Percentiles rank a stretch among this genome's conserved stretches.
Conservation (phyloP, 1,140 invertebrate genomes). For the Ectropis grisescens region DNA sequence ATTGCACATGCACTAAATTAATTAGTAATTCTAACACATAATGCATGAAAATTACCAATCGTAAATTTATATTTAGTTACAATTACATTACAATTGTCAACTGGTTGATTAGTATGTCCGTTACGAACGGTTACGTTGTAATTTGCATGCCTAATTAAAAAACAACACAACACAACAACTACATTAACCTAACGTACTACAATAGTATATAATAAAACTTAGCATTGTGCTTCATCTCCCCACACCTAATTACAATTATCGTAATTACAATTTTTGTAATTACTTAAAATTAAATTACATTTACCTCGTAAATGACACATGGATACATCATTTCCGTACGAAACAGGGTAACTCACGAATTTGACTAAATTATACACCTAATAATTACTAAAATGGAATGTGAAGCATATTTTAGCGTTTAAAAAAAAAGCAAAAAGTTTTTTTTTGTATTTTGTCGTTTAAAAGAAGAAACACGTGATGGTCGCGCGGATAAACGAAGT, state of each 20-base stretch:
- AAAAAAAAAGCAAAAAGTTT: constrained; percentile 49
- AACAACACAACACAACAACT: constrained; percentile 57
- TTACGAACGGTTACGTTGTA: too few species aligned
- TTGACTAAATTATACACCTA: constrained; percentile 52
- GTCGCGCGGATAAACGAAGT: constrained; percentile 36
- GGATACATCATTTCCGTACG: too few species aligned
- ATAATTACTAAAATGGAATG: constrained; percentile 47
- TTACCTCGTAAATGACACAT: too few species aligned
- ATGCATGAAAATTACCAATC: constrained; percentile 5
- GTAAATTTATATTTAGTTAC: too few species aligned
- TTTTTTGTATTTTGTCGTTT: constrained; percentile 33
- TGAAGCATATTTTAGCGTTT: constrained; percentile 49
- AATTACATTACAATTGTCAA: too few species aligned
- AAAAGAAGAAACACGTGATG: constrained; percentile 23
- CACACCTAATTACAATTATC: too few species aligned
- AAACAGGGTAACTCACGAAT: constrained; percentile 49
- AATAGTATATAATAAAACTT: too few species aligned
- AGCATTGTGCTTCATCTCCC: too few species aligned
- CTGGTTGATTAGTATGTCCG: too few species aligned
- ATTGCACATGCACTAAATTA: constrained; percentile 61
- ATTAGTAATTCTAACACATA: constrained; percentile 15
- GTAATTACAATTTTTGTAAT: too few species aligned
- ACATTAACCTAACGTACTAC: constrained; percentile 40
- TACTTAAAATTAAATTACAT: too few species aligned
- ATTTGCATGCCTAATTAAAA: constrained; percentile 28